Evolutionary conservation across 35 echinoderm and acorn worm species (phyloP).

Genomic region (Patiria miniata): DNA sequence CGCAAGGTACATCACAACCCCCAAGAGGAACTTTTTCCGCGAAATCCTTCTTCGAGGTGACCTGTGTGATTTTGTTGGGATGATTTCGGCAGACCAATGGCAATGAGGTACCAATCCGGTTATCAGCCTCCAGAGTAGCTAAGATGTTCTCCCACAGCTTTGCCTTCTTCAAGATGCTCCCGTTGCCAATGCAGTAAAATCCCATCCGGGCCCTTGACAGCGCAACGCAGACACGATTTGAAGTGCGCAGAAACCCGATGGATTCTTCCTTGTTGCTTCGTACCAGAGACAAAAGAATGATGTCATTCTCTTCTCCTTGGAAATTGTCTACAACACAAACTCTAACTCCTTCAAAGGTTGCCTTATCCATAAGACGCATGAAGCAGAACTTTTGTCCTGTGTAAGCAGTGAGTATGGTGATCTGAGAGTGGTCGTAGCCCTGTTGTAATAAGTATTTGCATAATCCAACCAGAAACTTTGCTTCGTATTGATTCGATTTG

Average conservation of each 20-base stretch:
- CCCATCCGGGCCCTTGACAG: constrained; percentile 86
- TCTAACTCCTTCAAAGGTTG: constrained; percentile 56
- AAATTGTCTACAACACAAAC: constrained; percentile 82
- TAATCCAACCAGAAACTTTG: constrained; percentile 57
- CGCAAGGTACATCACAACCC: constrained; percentile 47
- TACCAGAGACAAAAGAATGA: constrained; percentile 90
- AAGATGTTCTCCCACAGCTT: constrained; percentile 50
- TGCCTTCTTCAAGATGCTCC: constrained; percentile 33
- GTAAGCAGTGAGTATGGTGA: constrained; percentile 88
- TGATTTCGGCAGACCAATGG: constrained; percentile 53
- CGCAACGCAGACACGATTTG: constrained; percentile 90
- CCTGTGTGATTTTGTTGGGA: not conserved
- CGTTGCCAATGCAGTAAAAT: constrained; percentile 86
- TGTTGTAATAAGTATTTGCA: constrained; percentile 84
- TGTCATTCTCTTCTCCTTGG: constrained; percentile 98
- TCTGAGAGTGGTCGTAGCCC: constrained; percentile 73
- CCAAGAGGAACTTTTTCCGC: constrained; percentile 45
- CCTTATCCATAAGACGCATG: constrained; percentile 54
- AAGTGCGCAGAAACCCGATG: constrained; percentile 82
- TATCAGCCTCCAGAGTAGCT: not conserved
- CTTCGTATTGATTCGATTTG: constrained; percentile 75
- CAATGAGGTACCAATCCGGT: constrained; percentile 10
- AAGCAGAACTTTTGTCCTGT: constrained; percentile 84
- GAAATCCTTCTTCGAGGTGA: constrained; percentile 30
- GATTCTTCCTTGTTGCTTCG: constrained; percentile 76